Evolutionary conservation across 2,113 vertebrate genomes (phyloP), one percentile per base, ranked within the genome.

Genomic region (Nerophis ophidion): DNA sequence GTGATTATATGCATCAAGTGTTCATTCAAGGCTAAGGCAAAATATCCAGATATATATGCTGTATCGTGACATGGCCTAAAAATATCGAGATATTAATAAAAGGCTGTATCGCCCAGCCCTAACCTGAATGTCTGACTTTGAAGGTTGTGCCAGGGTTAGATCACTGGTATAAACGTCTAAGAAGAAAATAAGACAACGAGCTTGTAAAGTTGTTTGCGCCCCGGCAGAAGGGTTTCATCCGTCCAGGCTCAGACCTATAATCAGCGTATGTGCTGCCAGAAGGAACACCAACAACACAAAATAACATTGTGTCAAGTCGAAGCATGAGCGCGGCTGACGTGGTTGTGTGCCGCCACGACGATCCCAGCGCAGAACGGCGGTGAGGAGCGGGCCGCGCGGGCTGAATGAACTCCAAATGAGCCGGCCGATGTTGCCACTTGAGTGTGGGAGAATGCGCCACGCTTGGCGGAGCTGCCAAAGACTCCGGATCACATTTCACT

Each of bases 401-500:
- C 63, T 47, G 66, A 76, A 16, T 19, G 48, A 70, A 46, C 55
- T 68, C 1, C 15, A 57, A 68, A 42, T 61, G 57, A 38, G 58
- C 46, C 36, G 47, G 40, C 36, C 80, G 61, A 15, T 57, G 63
- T 61, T 54, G 71, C 33, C 10, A 16, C 62, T 52, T 44, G 69
- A 82, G 71, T 81, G 80, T 83, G 82, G 73, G 80, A 84, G 82
- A 87, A 81, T 77, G 79, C 84, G 80, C 65, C 74, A 79, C 50
- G 72, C 83, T 74, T 76, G 72, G 76, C 74, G 72, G 61, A 86
- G 75, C 80, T 77, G 78, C 71, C 57, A 44, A 63, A 80, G 74
- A 76, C 65, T 33, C 15, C 69, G 79, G 79, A 84, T 86, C 85
- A 75, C 75, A 82, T 87, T 87, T 87, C 85, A 86, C 82, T 70